Conservation (phyloP, 2,113 vertebrate species). For the Perognathus longimembris region DNA sequence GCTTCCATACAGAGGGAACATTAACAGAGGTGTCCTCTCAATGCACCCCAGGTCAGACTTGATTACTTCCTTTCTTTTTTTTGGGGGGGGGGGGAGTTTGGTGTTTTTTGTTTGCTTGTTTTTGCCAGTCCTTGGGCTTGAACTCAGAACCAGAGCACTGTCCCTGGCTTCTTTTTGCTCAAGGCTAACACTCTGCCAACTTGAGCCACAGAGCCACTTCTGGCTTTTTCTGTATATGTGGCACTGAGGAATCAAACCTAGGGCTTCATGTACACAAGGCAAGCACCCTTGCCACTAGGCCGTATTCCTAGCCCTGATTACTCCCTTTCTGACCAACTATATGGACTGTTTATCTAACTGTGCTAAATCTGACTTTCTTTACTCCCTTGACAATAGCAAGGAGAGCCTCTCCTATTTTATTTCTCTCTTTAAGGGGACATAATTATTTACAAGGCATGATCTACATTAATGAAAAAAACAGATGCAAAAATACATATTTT, state of each 20-base stretch:
- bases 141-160: too few relatives aligned
- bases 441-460: not conserved
- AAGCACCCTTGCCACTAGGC: too few relatives aligned
- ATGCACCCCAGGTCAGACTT: not conserved
- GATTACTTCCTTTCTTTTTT: not conserved
- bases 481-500: not conserved
- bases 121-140: too few relatives aligned
- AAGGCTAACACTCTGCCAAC: too few relatives aligned
- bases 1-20: not conserved
- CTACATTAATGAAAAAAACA: conserved; percentile 15
- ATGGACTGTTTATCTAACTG: not conserved
- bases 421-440: not conserved
- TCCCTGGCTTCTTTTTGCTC: too few relatives aligned
- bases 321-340: not conserved
- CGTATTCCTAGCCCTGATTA: too few relatives aligned
- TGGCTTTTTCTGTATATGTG: too few relatives aligned
- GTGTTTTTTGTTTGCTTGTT: too few relatives aligned
- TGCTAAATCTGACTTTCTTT: not conserved
- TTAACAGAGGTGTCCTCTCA: not conserved
- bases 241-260: too few relatives aligned
- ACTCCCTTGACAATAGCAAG: not conserved
- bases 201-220: too few relatives aligned
- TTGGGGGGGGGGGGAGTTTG: too few relatives aligned
- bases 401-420: not conserved
- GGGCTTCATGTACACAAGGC: too few relatives aligned